A percentile compares a stretch with the other conserved stretches of the same genome.
phyloP scores from a whole-genome alignment of 2,797 vertebrate species.

The Rhyacichthys aspro region DNA sequence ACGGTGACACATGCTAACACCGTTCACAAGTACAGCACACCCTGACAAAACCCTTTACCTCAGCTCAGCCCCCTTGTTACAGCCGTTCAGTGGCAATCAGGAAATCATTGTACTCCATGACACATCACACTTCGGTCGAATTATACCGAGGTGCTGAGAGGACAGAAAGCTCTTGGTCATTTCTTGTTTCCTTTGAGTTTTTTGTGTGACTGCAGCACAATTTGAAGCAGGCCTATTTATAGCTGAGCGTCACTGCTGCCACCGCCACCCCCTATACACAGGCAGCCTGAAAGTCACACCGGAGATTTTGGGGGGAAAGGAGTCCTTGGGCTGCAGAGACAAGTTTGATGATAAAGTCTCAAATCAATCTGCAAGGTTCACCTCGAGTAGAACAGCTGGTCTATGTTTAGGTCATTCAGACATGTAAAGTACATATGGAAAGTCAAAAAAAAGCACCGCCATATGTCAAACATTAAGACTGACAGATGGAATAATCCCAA shows the following conservation, averaged over 20 bases:
- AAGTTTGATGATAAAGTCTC: conserved; percentile 71
- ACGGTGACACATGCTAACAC: conserved; percentile 31
- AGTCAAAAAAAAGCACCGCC: no score
- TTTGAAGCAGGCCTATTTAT: conserved; percentile 75
- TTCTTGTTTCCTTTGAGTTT: conserved; percentile 51
- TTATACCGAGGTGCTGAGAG: background rate
- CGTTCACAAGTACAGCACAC: conserved; percentile 17
- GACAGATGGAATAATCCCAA: no score
- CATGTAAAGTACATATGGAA: no score
- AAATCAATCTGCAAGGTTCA: background rate
- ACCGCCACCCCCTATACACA: conserved; percentile 40
- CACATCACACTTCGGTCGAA: conserved; percentile 4
- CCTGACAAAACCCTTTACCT: conserved; percentile 7
- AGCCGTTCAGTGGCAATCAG: background rate
- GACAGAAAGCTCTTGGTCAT: conserved; percentile 35
- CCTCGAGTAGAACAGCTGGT: background rate
- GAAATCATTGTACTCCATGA: background rate
- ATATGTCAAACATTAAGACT: no score
- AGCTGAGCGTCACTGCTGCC: conserved; percentile 46
- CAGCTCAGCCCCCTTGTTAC: background rate
- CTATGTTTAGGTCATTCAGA: no score
- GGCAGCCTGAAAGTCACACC: conserved; percentile 74
- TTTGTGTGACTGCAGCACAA: conserved; percentile 72
- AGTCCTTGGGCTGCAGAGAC: conserved; percentile 74
- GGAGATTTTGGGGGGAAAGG: conserved; percentile 54